Conservation (phyloP, 2,888 invertebrate species). For the Silvanus unidentatus region DNA sequence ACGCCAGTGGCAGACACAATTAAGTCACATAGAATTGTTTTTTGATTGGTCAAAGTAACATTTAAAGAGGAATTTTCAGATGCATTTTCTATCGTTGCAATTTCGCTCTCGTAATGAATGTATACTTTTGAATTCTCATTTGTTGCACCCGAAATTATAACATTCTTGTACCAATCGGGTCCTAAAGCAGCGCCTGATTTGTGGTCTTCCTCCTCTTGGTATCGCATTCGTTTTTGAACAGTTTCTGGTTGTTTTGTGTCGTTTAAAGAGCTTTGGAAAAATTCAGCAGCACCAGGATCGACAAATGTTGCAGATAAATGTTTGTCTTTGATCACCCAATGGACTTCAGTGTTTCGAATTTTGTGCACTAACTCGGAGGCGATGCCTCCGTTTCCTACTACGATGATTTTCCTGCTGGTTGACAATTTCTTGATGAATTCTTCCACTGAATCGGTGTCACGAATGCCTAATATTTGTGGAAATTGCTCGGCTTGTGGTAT, state of each 20-base stretch:
- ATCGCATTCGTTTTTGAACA: conserved; percentile 57
- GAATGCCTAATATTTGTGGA: conserved; percentile 73
- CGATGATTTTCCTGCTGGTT: conserved; percentile 64
- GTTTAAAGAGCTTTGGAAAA: conserved; percentile 62
- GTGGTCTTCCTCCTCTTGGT: conserved; percentile 54
- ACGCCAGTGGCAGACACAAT: conserved; percentile 96
- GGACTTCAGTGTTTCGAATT: conserved; percentile 72
- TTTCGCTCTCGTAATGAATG: conserved; percentile 58
- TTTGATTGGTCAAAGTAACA: conserved; percentile 68
- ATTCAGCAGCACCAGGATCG: conserved; percentile 92
- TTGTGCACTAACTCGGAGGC: conserved; percentile 95
- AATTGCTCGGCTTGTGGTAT: conserved; percentile 54
- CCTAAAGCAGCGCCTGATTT: conserved; percentile 86
- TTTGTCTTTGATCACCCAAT: conserved; percentile 92
- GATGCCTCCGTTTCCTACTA: conserved; percentile 98
- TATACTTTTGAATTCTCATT: conserved; percentile 44
- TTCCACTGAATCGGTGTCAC: conserved; percentile 90
- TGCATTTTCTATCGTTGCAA: conserved; percentile 46
- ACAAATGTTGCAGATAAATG: conserved; percentile 92
- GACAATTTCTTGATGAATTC: conserved; percentile 67
- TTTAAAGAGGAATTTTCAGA: conserved; percentile 73
- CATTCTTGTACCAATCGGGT: conserved; percentile 87
- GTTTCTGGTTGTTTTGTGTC: conserved; percentile 15
- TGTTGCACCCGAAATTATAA: conserved; percentile 53
- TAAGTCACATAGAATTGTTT: conserved; percentile 74